These are phyloP conservation scores for Lordiphosa stackelbergi DNA, from an alignment of 1,140 invertebrate species.

Conservation along the genomic window DNA sequence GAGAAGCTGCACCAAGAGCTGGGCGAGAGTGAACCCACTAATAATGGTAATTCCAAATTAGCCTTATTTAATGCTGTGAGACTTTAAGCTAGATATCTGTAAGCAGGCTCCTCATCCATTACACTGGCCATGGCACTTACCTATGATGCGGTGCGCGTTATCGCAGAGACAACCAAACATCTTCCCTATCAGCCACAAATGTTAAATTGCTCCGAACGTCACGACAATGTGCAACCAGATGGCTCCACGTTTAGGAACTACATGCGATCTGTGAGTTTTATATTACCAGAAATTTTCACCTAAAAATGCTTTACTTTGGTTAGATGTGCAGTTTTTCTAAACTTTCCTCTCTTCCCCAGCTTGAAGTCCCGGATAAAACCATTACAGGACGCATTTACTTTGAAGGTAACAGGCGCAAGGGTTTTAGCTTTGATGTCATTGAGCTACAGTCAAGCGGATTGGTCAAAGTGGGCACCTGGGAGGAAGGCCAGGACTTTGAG, in stretches of 20 bases:
- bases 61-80: not conserved
- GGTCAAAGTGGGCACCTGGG: slow-evolving; percentile 86
- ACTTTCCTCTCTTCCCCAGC: slow-evolving; percentile 20
- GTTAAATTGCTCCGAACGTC: slow-evolving; percentile 79
- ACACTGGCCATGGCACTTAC: slow-evolving; percentile 84
- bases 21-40: slow-evolving; percentile 43
- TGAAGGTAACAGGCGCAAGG: slow-evolving; percentile 88
- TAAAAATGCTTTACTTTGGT: not conserved
- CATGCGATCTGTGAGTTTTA: slow-evolving; percentile 79
- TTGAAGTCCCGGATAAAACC: slow-evolving; percentile 76
- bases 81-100: not conserved
- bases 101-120: slow-evolving; percentile 73
- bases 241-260: slow-evolving; percentile 91
- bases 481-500: slow-evolving; percentile 75
- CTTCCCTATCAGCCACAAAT: slow-evolving; percentile 57
- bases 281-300: not conserved
- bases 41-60: slow-evolving; percentile 25
- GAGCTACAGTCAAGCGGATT: slow-evolving; percentile 84
- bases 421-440: slow-evolving; percentile 88
- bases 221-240: slow-evolving; percentile 65
- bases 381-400: slow-evolving; percentile 90
- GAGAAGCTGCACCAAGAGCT: slow-evolving; percentile 47
- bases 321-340: too few relatives aligned
- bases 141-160: slow-evolving; percentile 87
- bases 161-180: slow-evolving; percentile 79